Evolutionary conservation across 2,888 invertebrate species (phyloP), one percentile per base, ranked within the genome.

Genomic region (Acrobasis repandana): DNA sequence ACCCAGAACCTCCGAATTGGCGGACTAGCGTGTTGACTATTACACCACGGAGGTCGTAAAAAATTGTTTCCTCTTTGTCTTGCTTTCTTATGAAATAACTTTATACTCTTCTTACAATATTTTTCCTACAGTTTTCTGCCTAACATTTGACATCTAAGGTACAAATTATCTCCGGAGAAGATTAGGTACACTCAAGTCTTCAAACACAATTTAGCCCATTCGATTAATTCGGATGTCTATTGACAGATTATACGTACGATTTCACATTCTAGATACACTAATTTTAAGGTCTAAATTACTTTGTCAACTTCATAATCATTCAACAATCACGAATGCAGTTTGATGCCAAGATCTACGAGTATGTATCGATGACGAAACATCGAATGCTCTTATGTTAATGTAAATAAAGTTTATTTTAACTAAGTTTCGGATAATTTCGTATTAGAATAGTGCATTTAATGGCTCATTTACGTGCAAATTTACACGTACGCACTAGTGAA

Each of bases 401-500:
- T 2, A 14, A 5, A 28, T 50, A 50, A 50, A 28, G 50, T 50
- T 50, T 28, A 50, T 14, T 28, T 28, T 50, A 14, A 28, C 11
- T 28, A 28, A 0, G n/a, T 28, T 18, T 38, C 20, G n/a, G 54
- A 18, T 54, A n/a, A 20, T 14, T 8, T 38, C 54, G 10, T 38
- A 20, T 18, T n/a, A 38, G 38, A 54, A 43, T 52, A 58, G 69
- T 50, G 38, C 46, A 47, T 47, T 38, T 74, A 71, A 66, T 71
- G 72, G 69, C 64, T 60, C 68, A 69, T 72, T 74, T 74, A 76
- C 81, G 77, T 84, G 84, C 71, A 51, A 72, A 70, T 73, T 69
- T 63, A 77, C 84, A 83, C 84, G 84, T 83, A 82, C 73, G 72
- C 82, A 79, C 59, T 74, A 83, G 75, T 66, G 83, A 67, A 72